Conservation (phyloP, 1,140 invertebrate species). For the Pseudachorutes palmiensis region DNA sequence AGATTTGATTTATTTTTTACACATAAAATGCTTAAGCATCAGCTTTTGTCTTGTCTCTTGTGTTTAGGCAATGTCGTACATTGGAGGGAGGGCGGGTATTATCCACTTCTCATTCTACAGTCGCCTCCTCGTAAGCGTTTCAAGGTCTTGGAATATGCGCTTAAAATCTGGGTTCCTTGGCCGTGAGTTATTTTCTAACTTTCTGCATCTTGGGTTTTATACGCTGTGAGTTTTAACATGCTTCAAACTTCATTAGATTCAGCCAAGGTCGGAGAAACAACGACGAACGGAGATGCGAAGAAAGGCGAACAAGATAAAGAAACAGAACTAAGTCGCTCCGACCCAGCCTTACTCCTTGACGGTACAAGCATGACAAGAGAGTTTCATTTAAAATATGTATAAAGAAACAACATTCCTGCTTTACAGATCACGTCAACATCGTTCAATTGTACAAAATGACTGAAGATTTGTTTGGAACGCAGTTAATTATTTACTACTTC, state of each 20-base stretch:
- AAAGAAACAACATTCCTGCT: neutral
- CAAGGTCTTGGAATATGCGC: neutral
- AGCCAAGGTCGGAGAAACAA: neutral
- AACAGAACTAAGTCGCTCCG: neutral
- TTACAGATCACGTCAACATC: neutral
- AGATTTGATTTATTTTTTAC: neutral
- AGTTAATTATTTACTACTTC: neutral
- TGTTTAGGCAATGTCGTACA: neutral
- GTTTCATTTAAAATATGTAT: neutral
- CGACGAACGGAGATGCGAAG: neutral
- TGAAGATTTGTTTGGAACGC: neutral
- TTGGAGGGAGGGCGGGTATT: neutral
- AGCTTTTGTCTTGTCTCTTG: neutral
- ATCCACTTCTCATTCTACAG: neutral
- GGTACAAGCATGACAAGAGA: neutral
- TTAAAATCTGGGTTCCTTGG: neutral
- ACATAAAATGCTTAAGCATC: neutral
- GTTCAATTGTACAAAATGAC: slow-evolving; percentile 4
- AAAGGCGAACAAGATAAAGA: neutral
- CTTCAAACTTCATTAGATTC: too few species aligned
- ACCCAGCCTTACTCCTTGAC: neutral
- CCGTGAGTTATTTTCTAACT: neutral
- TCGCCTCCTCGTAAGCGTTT: neutral
- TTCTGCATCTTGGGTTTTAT: neutral
- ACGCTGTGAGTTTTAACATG: too few species aligned